These are phyloP conservation scores for Temnothorax ravouxi DNA, from an alignment of 2,888 invertebrate genomes.

Conservation along the genomic window DNA sequence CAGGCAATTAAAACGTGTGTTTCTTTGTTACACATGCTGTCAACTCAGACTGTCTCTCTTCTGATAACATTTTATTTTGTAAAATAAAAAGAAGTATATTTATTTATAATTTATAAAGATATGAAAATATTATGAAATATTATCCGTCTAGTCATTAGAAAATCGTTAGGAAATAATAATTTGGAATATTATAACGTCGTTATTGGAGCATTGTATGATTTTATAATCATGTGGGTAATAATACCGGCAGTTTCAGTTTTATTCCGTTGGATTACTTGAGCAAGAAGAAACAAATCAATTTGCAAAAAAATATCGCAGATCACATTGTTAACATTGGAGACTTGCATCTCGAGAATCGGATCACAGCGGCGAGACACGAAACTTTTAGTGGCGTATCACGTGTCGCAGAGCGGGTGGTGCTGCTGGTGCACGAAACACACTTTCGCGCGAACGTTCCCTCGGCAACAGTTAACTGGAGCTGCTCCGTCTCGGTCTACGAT, in stretches of 20 bases:
- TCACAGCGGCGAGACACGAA: slow-evolving; percentile 17
- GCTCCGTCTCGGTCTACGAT: slow-evolving; percentile 4
- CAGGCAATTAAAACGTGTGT: no score
- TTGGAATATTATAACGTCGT: no score
- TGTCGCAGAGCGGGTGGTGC: slow-evolving; percentile 14
- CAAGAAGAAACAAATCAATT: neutral
- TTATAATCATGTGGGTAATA: neutral
- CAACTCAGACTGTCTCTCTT: neutral
- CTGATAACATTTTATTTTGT: neutral
- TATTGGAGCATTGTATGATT: neutral
- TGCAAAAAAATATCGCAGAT: neutral
- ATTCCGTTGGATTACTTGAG: neutral
- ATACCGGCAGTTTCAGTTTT: neutral
- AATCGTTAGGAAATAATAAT: neutral
- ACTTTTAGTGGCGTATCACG: slow-evolving; percentile 30
- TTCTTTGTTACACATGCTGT: neutral
- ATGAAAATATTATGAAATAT: neutral
- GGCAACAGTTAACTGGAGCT: slow-evolving; percentile 19
- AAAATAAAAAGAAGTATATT: neutral
- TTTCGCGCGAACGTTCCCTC: slow-evolving; percentile 21
- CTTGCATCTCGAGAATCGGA: slow-evolving; percentile 19
- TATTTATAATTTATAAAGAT: neutral
- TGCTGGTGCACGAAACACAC: slow-evolving; percentile 14
- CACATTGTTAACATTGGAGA: neutral
- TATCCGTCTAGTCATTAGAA: neutral